phyloP scores from a whole-genome alignment of 35 echinoderm and acorn worm genomes.

The Chiridota heheva region DNA sequence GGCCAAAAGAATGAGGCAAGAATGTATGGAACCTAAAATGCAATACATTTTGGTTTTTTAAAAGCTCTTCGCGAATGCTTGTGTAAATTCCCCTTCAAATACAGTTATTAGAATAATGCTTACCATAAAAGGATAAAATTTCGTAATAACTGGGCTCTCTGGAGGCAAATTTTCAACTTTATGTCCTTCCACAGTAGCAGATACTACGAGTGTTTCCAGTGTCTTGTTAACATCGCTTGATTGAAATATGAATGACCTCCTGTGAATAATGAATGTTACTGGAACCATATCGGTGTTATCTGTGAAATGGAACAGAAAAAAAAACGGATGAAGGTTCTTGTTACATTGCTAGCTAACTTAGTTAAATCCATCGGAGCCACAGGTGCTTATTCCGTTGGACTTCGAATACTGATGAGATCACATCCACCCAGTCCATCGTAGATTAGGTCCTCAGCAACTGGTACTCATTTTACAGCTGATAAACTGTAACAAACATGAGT shows the following conservation, averaged over 20 bases:
- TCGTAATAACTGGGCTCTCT: neutral
- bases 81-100: neutral
- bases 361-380: too few species aligned
- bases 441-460: too few species aligned
- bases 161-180: neutral
- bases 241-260: neutral
- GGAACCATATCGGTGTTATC: neutral
- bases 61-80: neutral
- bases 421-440: too few species aligned
- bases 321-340: too few species aligned
- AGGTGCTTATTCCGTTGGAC: too few species aligned
- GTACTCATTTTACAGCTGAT: too few species aligned
- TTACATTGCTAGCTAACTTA: too few species aligned
- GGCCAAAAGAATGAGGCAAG: too few species aligned
- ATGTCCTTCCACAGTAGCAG: conserved; percentile 8
- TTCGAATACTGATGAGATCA: too few species aligned
- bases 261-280: conserved; percentile 17
- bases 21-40: neutral
- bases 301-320: too few species aligned
- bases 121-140: neutral
- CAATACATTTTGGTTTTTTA: neutral
- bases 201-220: neutral
- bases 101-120: neutral
- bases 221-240: neutral
- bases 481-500: too few species aligned